phyloP scores from a whole-genome alignment of 2,888 invertebrate genomes.

The Tetragonisca angustula region DNA sequence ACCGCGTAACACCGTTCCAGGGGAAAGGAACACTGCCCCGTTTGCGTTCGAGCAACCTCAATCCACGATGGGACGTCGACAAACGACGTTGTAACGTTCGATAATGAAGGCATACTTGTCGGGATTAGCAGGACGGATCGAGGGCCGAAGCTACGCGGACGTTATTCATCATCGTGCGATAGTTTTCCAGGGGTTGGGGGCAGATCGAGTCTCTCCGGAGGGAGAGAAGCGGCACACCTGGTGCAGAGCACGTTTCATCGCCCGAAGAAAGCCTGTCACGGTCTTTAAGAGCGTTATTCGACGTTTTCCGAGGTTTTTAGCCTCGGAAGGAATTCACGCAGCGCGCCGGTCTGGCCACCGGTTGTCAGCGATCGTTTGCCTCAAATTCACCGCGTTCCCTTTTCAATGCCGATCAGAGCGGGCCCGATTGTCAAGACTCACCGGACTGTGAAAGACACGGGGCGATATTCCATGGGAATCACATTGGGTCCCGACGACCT shows the following conservation, averaged over 20 bases:
- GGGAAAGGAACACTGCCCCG: background rate
- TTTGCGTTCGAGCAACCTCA: background rate
- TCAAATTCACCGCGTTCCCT: constrained; percentile 61
- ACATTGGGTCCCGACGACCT: constrained; percentile 36
- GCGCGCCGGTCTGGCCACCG: constrained; percentile 37
- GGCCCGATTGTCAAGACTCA: constrained; percentile 54
- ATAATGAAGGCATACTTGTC: constrained; percentile 18
- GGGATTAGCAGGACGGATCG: constrained; percentile 2
- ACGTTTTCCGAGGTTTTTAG: constrained; percentile 59
- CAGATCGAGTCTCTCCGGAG: background rate
- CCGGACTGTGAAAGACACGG: constrained; percentile 63
- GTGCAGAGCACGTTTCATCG: constrained; percentile 23
- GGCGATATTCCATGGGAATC: constrained; percentile 59
- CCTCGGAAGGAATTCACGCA: constrained; percentile 12
- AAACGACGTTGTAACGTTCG: background rate
- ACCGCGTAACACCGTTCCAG: background rate
- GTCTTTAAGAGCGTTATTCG: constrained; percentile 55
- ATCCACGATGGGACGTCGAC: background rate
- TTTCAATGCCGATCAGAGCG: constrained; percentile 36
- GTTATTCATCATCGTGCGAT: background rate
- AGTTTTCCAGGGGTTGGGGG: constrained; percentile 42
- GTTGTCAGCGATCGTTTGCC: constrained; percentile 60
- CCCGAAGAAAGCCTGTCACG: constrained; percentile 48
- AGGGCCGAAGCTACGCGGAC: background rate
- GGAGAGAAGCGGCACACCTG: constrained; percentile 38